Base-by-base conservation (phyloP, 2,888 invertebrate genomes). In the Plutella xylostella region DNA sequence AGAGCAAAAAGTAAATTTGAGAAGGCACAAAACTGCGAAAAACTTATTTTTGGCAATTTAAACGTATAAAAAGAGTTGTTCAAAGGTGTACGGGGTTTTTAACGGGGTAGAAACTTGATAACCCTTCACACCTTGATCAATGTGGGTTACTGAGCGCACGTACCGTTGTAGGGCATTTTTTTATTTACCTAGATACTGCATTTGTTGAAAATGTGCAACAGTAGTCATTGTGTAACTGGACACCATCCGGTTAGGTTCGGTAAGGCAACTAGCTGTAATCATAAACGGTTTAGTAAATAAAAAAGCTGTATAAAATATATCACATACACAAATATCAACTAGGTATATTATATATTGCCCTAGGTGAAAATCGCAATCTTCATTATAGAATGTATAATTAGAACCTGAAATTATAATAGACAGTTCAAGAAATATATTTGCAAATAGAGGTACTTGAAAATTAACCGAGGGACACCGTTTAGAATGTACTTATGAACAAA, bases 111-210 rank as follows among this genome's bases (percentile, higher is more conserved):
- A 71, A 83, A 83, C 69, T 61, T 65, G 80, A 83, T 80, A 71
- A 72, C 70, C 58, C 65, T 66, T 42, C 73, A 77, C 83, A 83
- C 82, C 82, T 83, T 82, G 76, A 72, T 72, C 67, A 72, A 83
- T 79, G 71, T 83, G 82, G 83, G 83, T 83, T 80, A 83, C 64
- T 73, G 62, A n/a, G n/a, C n/a, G 76, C 64, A 68, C 69, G 63
- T 58, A 63, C 25, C 25, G 25, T 14, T 19, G 20, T 37, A 19
- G 11, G 28, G 19, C 19, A 3, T 6, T n/a, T 33, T 12, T 14
- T 9, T 33, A 14, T 14, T 9, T 11, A 6, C 19, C 61, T 73
- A 76, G 78, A 77, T 73, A 68, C 67, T 55, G 50, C 51, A 55
- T 67, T 71, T 61, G 65, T 63, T 61, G 60, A 75, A 76, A 73